Evolutionary conservation across 2,888 invertebrate species (phyloP), one percentile per base, ranked within the genome.

Genomic region (Chloroclysta siterata): DNA sequence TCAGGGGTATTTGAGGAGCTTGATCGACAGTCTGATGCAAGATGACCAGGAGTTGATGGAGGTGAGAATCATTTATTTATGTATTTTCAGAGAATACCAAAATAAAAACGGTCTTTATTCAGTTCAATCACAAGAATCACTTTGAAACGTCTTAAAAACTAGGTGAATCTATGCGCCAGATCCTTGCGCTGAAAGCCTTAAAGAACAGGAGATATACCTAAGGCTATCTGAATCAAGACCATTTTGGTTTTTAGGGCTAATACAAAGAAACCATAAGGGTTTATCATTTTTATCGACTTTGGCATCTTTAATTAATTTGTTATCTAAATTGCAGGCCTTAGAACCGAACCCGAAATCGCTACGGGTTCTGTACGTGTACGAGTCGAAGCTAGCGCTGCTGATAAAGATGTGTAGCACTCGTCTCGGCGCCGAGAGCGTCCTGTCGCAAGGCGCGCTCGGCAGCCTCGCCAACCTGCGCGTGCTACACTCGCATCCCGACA

Each of bases 311-410:
- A n/a, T n/a, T n/a, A 22, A 22, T 22, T 22, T 22, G 3, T 22
- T 22, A 2, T 3, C 22, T 22, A 22, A 22, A 47, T 22, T 14
- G 7, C 80, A 92, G 80, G 94, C 96, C n/a, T 78, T 97, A 50
- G 95, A 95, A 73, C 94, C 94, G 13, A 94, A 92, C 69, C 95
- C 96, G 0, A 94, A 94, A 53, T 95, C 95, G 2, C 92, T 98
- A 48, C 94, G 96, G 60, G 95, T 96, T 0, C 87, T 98, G 0
- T 98, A 97, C 89, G 94, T 98, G 14, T 98, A 97, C 87, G 97
- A 97, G 84, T 96, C 97, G 0, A 97, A 97, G 90, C 96, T 98
- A 95, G 95, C 96, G 42, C 94, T 97, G 71, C 92, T 98, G 15
- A 93, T 95, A 56, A 94, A 96, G 77, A 92, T 97, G 74, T 95